These are phyloP conservation scores for Rhagophthalmus giganteus DNA, from an alignment of 2,888 invertebrate species.

Conservation along the genomic window DNA sequence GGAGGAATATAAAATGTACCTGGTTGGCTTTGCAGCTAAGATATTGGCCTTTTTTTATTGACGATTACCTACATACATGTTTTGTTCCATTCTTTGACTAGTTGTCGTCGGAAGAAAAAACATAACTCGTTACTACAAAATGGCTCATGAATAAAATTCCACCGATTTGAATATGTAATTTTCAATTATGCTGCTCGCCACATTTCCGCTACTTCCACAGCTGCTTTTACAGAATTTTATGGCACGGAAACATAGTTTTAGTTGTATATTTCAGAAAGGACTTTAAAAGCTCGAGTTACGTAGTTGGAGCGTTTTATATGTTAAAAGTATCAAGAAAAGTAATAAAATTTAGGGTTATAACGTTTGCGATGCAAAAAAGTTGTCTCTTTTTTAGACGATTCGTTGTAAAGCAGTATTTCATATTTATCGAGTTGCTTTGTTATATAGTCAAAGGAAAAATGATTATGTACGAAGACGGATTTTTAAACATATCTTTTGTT, in stretches of 20 bases:
- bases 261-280: slow-evolving; percentile 1
- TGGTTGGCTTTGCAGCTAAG: neutral
- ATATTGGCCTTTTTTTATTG: too few species aligned
- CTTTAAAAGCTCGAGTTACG: neutral
- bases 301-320: neutral
- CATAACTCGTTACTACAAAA: slow-evolving; percentile 9
- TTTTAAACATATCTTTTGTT: too few species aligned
- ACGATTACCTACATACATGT: too few species aligned
- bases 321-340: neutral
- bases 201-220: slow-evolving; percentile 13
- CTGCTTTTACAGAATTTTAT: slow-evolving; percentile 7
- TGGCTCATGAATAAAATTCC: slow-evolving; percentile 20
- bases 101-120: slow-evolving; percentile 10
- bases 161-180: slow-evolving; percentile 24
- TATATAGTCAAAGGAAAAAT: too few species aligned
- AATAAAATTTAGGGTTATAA: neutral
- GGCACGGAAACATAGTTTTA: slow-evolving; percentile 8
- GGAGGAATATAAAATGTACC: slow-evolving; percentile 7
- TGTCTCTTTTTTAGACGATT: neutral
- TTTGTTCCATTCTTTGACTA: too few species aligned
- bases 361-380: neutral
- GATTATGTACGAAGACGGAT: too few species aligned
- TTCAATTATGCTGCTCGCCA: slow-evolving; percentile 18
- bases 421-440: too few species aligned
- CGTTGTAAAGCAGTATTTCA: too few species aligned